These are phyloP conservation scores for Chlorodrepanis virens DNA, from an alignment of 2,113 vertebrate genomes.

Conservation along the genomic window DNA sequence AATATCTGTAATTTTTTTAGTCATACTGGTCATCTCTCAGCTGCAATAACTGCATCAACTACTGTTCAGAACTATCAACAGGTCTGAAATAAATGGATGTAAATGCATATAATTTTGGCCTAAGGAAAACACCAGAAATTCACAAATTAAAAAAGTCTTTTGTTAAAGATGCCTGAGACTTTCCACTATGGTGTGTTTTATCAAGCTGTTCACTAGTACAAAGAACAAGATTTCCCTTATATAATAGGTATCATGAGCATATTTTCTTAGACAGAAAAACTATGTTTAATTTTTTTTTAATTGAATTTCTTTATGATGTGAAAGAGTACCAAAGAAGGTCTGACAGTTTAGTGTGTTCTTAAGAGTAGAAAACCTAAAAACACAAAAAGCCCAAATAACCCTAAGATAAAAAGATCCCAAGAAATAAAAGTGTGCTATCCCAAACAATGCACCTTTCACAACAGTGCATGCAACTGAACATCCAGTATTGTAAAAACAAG, in stretches of 20 bases:
- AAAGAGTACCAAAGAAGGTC: not conserved
- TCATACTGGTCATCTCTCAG: not conserved
- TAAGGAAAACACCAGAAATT: not conserved
- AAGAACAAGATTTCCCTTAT: not conserved
- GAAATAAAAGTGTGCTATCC: not conserved
- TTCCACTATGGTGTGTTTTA: not conserved
- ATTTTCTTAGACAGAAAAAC: not conserved
- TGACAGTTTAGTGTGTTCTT: not conserved
- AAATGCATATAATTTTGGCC: not conserved
- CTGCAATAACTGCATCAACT: not conserved
- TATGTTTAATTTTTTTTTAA: not conserved
- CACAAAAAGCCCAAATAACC: not conserved
- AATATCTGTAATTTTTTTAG: not conserved
- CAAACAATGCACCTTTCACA: not conserved
- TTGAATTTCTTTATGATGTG: not conserved
- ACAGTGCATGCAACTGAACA: not conserved
- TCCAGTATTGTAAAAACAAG: not conserved
- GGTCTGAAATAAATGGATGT: not conserved
- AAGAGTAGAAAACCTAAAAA: not conserved
- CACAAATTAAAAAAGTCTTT: not conserved
- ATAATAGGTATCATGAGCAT: not conserved
- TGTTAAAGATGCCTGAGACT: not conserved
- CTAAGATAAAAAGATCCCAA: not conserved
- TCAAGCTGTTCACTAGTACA: not conserved
- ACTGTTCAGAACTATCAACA: not conserved